Percentiles rank a stretch among this genome's conserved stretches.
Evolutionary conservation across 1,140 invertebrate genomes (phyloP).

Genomic region (Notospermus geniculatus): DNA sequence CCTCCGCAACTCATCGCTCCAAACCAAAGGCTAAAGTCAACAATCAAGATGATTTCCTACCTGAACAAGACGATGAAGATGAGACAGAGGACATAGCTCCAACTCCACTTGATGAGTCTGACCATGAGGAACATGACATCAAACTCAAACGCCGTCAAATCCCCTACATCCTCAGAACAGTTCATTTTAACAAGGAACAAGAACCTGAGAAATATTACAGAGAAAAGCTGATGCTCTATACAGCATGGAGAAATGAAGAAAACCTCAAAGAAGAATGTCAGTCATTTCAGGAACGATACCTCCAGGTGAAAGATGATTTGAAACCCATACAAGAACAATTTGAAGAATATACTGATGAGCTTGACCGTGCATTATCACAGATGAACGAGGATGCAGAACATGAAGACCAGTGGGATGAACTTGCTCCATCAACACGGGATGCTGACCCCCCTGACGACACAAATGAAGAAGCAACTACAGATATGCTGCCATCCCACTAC

Average conservation of each 20-base stretch:
- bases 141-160: not conserved
- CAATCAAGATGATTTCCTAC: not conserved
- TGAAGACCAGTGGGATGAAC: not conserved
- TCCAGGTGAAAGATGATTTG: not conserved
- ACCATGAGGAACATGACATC: too few relatives aligned
- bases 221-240: slow-evolving; percentile 17
- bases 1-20: not conserved
- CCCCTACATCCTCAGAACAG: slow-evolving; percentile 15
- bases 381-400: not conserved
- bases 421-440: not conserved
- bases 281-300: slow-evolving; percentile 4
- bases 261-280: not conserved
- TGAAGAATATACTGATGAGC: not conserved
- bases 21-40: not conserved
- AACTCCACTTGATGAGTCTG: too few relatives aligned
- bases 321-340: not conserved
- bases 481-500: slow-evolving; percentile 10
- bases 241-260: slow-evolving; percentile 17
- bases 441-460: too few relatives aligned
- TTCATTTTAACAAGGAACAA: slow-evolving; percentile 8
- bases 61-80: too few relatives aligned
- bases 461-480: slow-evolving; percentile 8
- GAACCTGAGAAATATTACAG: slow-evolving; percentile 24
- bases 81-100: too few relatives aligned
- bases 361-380: not conserved